Evolutionary conservation across 2,888 invertebrate genomes (phyloP), one percentile per base, ranked within the genome.

Genomic region (Papilio elwesi): DNA sequence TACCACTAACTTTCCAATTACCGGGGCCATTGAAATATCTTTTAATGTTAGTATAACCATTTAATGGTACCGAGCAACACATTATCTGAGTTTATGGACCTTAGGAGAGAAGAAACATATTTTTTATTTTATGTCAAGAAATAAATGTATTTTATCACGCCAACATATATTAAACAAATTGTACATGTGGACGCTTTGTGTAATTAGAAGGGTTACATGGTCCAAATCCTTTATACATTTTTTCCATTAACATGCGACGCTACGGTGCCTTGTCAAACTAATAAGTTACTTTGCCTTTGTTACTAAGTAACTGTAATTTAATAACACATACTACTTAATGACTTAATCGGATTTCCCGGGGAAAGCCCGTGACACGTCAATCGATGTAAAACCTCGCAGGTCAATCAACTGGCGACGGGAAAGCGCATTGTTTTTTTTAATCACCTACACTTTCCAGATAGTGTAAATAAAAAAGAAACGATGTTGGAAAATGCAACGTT

Each of bases 291-390:
- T 49, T 59, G 36, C 55, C 15, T 53, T 43, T 51, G 71, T 68
- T 63, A 68, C 68, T 7, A 47, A 48, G 63, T 64, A 59, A 70
- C 65, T 13, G 36, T 73, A 70, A 73, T 73, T 73, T 51, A 66
- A 73, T 73, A 68, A 73, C 63, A 73, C 16, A 38, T 38, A 53
- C 59, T 51, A 26, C 47, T 66, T 59, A 59, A 73, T 70, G 66
- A 70, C 51, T 15, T 73, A 70, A 73, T 65, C 69, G 73, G 74
- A 75, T 75, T 77, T 75, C 77, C 76, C 77, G 49, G 79, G 80
- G 72, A 78, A 80, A 77, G 73, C 77, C 80, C 76, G 69, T 75
- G 75, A 75, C 78, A 76, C 75, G 77, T 77, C 78, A 76, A 73
- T 73, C 73, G 73, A 73, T 73, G 69, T 65, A 66, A 15, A 65